Conservation (phyloP, 2,888 invertebrate genomes). For the Apantesis nais region DNA sequence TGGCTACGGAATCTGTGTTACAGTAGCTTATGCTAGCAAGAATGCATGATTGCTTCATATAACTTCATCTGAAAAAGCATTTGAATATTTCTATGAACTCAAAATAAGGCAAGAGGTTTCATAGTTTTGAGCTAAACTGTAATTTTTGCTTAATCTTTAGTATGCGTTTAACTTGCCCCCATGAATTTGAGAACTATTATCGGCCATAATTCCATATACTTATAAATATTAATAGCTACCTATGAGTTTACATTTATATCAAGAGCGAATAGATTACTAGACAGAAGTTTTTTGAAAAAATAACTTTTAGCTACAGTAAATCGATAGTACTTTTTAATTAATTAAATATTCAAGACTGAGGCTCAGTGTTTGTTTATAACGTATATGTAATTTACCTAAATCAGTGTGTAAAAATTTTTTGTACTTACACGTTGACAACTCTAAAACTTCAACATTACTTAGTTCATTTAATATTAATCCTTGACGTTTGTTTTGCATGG, state of each 20-base stretch:
- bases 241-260: neutral
- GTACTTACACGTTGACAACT: neutral
- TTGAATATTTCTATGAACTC: neutral
- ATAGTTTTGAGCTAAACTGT: slow-evolving; percentile 1
- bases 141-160: neutral
- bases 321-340: slow-evolving; percentile 18
- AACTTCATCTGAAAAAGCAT: neutral
- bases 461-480: neutral
- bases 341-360: slow-evolving; percentile 19
- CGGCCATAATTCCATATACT: slow-evolving; percentile 11
- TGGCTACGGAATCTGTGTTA: neutral
- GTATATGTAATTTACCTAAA: slow-evolving; percentile 7
- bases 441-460: neutral
- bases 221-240: slow-evolving; percentile 14
- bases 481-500: neutral
- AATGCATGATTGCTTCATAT: slow-evolving; percentile 25
- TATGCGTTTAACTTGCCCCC: slow-evolving; percentile 16
- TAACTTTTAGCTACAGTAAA: slow-evolving; percentile 10
- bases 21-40: slow-evolving; percentile 15
- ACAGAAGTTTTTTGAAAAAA: too few relatives aligned
- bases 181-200: slow-evolving; percentile 18
- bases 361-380: slow-evolving; percentile 14
- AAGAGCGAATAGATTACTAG: neutral
- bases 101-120: neutral
- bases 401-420: neutral